Percentiles rank a stretch among this genome's conserved stretches.
Conservation (phyloP, 2,797 vertebrate species). For the Manis javanica region DNA sequence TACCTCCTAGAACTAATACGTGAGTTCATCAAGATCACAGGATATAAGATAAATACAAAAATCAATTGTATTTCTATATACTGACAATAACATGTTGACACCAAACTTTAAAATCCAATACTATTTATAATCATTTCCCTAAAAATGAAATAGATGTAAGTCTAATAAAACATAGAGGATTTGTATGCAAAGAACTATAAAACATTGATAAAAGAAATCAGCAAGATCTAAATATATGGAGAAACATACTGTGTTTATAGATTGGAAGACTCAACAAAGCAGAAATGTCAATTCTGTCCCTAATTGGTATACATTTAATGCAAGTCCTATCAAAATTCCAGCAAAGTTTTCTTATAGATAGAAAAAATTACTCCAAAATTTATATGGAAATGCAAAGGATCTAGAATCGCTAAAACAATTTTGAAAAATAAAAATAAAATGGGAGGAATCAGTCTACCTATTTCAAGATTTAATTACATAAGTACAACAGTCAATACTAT, state of each 20-base stretch:
- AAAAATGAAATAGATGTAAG: not conserved
- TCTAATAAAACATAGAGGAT: not conserved
- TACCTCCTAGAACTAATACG: not conserved
- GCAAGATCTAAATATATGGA: not conserved
- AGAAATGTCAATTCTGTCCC: not conserved
- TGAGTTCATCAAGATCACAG: not conserved
- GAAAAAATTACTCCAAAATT: not conserved
- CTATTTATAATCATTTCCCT: not conserved
- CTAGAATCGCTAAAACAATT: no score
- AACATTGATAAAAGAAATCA: not conserved
- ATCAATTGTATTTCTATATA: not conserved
- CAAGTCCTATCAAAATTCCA: not conserved
- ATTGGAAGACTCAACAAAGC: not conserved
- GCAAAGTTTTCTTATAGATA: not conserved
- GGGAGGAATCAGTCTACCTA: not conserved
- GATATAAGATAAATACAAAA: not conserved
- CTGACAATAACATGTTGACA: not conserved
- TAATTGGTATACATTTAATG: not conserved
- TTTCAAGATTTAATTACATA: not conserved
- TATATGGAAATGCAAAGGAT: not conserved
- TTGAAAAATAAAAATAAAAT: not conserved
- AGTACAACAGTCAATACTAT: not conserved
- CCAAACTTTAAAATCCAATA: not conserved
- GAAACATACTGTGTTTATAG: not conserved
- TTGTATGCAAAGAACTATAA: not conserved